Conservation (phyloP, 2,113 vertebrate species). For the Neodontobutis hainanensis region DNA sequence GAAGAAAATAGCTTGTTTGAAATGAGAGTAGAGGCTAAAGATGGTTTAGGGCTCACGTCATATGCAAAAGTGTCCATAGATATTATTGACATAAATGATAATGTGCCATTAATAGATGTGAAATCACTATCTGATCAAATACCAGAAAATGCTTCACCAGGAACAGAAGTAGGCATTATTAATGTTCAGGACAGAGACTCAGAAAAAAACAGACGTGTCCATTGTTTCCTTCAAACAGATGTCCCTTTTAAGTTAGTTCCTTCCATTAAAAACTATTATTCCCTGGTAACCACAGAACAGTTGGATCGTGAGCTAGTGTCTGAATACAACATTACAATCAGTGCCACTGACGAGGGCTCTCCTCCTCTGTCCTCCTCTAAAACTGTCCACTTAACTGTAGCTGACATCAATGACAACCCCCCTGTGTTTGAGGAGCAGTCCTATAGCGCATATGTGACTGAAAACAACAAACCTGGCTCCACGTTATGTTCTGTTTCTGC, state of each 20-base stretch:
- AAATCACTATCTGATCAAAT: background rate
- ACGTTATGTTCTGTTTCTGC: slow-evolving; percentile 73
- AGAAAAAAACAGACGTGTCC: slow-evolving; percentile 63
- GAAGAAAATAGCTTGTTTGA: slow-evolving; percentile 35
- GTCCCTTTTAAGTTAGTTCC: slow-evolving; percentile 72
- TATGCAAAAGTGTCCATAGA: slow-evolving; percentile 1
- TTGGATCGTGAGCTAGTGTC: slow-evolving; percentile 59
- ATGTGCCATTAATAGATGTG: slow-evolving; percentile 1
- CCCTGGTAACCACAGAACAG: slow-evolving; percentile 44
- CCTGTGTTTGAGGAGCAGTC: slow-evolving; percentile 64
- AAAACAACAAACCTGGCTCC: slow-evolving; percentile 76
- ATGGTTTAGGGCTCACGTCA: slow-evolving; percentile 65
- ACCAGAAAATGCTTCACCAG: background rate
- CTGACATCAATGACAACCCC: slow-evolving; percentile 78
- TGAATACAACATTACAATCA: slow-evolving; percentile 62
- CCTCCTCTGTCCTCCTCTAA: slow-evolving; percentile 66
- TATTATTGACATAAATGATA: slow-evolving; percentile 1
- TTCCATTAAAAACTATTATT: slow-evolving; percentile 59
- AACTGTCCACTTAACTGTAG: slow-evolving; percentile 63
- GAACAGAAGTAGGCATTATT: slow-evolving; percentile 29
- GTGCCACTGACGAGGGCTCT: slow-evolving; percentile 67
- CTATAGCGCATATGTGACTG: slow-evolving; percentile 69
- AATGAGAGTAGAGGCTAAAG: slow-evolving; percentile 61
- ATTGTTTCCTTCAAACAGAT: slow-evolving; percentile 53
- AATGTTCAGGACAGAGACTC: slow-evolving; percentile 67